Evolutionary conservation across 2,113 vertebrate species (phyloP).

Genomic region (Ictalurus punctatus): DNA sequence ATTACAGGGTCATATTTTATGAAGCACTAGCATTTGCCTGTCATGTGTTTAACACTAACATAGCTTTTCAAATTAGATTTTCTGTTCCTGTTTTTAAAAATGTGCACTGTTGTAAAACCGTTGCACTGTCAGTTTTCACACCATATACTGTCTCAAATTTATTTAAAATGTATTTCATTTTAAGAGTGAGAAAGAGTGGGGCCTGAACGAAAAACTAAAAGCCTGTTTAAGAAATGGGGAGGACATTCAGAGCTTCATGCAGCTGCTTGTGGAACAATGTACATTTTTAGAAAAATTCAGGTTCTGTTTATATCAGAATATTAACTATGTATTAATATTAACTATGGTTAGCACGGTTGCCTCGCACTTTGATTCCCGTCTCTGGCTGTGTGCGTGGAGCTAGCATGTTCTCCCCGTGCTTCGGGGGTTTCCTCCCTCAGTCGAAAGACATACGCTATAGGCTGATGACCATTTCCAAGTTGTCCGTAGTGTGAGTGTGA

Average conservation of each 20-base stretch:
- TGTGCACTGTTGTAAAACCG: background rate
- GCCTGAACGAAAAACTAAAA: background rate
- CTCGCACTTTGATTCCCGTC: too few species aligned
- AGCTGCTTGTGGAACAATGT: background rate
- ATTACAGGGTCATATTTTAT: background rate
- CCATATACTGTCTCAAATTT: background rate
- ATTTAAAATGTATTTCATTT: background rate
- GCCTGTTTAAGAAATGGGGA: background rate
- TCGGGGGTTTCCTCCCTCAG: too few species aligned
- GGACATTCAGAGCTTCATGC: background rate
- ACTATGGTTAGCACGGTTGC: too few species aligned
- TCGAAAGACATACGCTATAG: too few species aligned
- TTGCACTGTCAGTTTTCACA: background rate
- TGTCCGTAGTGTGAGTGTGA: too few species aligned
- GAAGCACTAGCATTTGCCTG: background rate
- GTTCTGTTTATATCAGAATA: background rate
- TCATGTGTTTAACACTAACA: background rate
- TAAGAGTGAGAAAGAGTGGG: background rate
- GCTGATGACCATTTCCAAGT: too few species aligned
- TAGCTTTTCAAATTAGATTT: background rate
- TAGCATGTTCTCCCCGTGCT: too few species aligned
- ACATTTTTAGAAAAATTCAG: background rate
- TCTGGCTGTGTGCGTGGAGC: too few species aligned
- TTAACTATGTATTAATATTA: background rate
- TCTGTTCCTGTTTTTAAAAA: background rate